A percentile compares a stretch with the other conserved stretches of the same genome.
These are phyloP conservation scores for Larimichthys polyactis DNA, from an alignment of 2,113 vertebrate species.

Conservation along the genomic window DNA sequence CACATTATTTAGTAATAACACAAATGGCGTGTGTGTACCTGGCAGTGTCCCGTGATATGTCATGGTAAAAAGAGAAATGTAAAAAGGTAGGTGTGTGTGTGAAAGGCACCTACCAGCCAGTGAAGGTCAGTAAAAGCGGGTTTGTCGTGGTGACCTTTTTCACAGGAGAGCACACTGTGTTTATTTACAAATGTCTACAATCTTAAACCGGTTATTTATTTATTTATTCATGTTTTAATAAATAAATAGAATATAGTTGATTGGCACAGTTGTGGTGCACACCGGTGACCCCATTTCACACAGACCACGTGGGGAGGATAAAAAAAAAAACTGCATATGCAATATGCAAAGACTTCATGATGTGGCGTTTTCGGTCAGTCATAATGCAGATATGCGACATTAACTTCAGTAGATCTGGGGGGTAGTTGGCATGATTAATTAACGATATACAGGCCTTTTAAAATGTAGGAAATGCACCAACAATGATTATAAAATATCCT, in stretches of 20 bases:
- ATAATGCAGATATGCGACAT: not conserved
- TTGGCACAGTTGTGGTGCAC: conserved; percentile 3
- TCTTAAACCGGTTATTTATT: not conserved
- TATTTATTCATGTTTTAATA: not conserved
- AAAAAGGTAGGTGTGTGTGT: not conserved
- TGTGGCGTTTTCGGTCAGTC: not conserved
- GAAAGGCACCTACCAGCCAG: conserved; percentile 42
- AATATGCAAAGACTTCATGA: not conserved
- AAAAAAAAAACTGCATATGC: conserved; percentile 13
- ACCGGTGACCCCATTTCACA: conserved; percentile 55
- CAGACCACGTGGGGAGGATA: conserved; percentile 57
- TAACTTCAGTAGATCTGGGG: too few species aligned
- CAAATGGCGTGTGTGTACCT: fast-evolving
- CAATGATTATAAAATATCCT: fast-evolving
- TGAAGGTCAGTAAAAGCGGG: conserved; percentile 66
- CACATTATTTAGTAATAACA: not conserved
- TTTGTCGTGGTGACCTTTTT: not conserved
- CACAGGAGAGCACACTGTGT: not conserved
- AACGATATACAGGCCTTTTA: not conserved
- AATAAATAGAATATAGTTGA: not conserved
- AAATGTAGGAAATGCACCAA: not conserved
- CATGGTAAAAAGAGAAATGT: not conserved
- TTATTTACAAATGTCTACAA: not conserved
- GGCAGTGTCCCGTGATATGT: not conserved
- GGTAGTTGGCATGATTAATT: not conserved